phyloP scores from a whole-genome alignment of 2,113 vertebrate species.

The Taurulus bubalis region DNA sequence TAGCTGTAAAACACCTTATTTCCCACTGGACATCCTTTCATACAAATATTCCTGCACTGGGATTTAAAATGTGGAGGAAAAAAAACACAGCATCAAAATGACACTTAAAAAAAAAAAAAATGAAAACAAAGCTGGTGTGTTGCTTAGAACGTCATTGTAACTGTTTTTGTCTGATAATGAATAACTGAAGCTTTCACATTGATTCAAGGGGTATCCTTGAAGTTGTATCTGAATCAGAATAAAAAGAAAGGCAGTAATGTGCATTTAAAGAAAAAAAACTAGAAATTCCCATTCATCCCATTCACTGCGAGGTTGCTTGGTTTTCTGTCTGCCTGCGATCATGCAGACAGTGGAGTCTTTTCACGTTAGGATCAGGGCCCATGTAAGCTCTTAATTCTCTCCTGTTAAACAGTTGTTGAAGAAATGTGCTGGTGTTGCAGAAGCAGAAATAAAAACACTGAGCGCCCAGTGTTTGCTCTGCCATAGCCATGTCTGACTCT shows the following conservation, averaged over 20 bases:
- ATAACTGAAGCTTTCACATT: neutral
- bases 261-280: slow-evolving; percentile 42
- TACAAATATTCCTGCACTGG: slow-evolving; percentile 78
- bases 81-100: slow-evolving; percentile 48
- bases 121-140: neutral
- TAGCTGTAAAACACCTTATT: slow-evolving; percentile 85
- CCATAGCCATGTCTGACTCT: slow-evolving; percentile 66
- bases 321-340: slow-evolving; percentile 66
- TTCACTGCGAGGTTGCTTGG: slow-evolving; percentile 51
- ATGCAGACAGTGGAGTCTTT: slow-evolving; percentile 73
- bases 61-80: slow-evolving; percentile 63
- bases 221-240: slow-evolving; percentile 2
- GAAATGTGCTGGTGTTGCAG: slow-evolving; percentile 78
- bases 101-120: slow-evolving; percentile 34
- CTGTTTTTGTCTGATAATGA: slow-evolving; percentile 9
- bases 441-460: slow-evolving; percentile 74
- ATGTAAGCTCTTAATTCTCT: slow-evolving; percentile 81
- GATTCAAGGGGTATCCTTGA: neutral
- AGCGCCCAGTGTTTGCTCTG: slow-evolving; percentile 68
- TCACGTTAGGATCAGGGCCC: slow-evolving; percentile 70
- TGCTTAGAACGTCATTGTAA: slow-evolving; percentile 21
- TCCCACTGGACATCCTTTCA: slow-evolving; percentile 77
- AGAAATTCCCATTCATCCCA: slow-evolving; percentile 50
- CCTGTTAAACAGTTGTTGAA: slow-evolving; percentile 79
- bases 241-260: slow-evolving; percentile 11